Evolutionary conservation across 2,797 vertebrate genomes (phyloP).

Genomic region (Bradypus variegatus): DNA sequence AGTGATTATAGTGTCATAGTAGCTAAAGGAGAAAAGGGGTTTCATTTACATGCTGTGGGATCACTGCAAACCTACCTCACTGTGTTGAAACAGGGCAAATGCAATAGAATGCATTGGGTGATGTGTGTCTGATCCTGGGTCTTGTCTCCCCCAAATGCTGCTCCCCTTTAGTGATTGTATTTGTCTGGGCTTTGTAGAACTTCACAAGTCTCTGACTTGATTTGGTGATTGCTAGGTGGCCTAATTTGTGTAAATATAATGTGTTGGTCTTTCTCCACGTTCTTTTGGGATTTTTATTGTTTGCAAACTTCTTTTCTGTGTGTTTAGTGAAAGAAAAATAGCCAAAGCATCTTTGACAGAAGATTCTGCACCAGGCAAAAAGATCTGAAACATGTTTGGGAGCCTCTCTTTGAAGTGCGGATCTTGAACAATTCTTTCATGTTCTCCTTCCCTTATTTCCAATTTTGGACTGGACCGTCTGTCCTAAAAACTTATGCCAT

Average conservation of each 20-base stretch:
- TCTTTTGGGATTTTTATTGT: constrained; percentile 73
- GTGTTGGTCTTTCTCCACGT: constrained; percentile 65
- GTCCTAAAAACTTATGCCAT: neutral
- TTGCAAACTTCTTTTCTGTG: constrained; percentile 69
- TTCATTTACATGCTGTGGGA: constrained; percentile 61
- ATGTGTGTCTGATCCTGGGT: constrained; percentile 55
- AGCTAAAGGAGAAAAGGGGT: constrained; percentile 35
- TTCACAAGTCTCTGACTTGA: constrained; percentile 49
- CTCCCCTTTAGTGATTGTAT: constrained; percentile 43
- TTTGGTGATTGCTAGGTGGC: constrained; percentile 65
- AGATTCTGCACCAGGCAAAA: constrained; percentile 61
- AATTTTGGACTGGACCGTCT: constrained; percentile 10
- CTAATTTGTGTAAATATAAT: constrained; percentile 71
- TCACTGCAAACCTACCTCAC: constrained; percentile 83
- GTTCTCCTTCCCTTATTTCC: neutral
- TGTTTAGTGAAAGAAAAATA: constrained; percentile 58
- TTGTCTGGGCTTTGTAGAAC: constrained; percentile 62
- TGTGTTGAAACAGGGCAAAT: constrained; percentile 73
- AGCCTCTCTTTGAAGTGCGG: neutral
- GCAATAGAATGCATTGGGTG: constrained; percentile 70
- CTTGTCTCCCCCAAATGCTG: constrained; percentile 48
- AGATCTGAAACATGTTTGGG: constrained; percentile 42
- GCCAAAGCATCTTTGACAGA: constrained; percentile 68
- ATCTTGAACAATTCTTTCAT: constrained; percentile 15
- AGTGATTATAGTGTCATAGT: constrained; percentile 44